Evolutionary conservation across 2,888 invertebrate genomes (phyloP), one percentile per base, ranked within the genome.

Genomic region (Branchellion lobata): DNA sequence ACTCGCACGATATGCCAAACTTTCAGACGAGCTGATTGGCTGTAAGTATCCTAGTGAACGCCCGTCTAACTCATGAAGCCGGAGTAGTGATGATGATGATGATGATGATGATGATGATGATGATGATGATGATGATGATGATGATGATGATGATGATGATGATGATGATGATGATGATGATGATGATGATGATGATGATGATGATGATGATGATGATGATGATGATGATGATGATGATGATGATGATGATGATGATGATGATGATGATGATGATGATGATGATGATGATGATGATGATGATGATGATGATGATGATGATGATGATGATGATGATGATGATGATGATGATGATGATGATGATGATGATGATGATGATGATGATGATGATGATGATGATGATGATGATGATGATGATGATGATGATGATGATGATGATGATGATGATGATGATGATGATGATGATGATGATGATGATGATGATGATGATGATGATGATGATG

Each of bases 51-150:
- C 14, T 5, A 40, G 14, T 8, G 40, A 40, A 40, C 40, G 40
- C 40, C 40, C 40, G 40, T 40, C 14, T 40, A n/a, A n/a, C n/a
- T 57, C 24, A 11, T 57, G 61, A 57, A 31, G 31, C 27, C 24
- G 1, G n/a, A n/a, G n/a, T n/a, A n/a, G 33, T 73, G 40, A 40
- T 36, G n/a, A 36, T 36, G 34, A 36, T 78, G 78, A 78, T 78
- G 65, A 68, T 68, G 78, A 68, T 68, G 61, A 78, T 68, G 68
- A 68, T 78, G 68, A 78, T 78, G 68, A 78, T 77, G 36, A 68
- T 68, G 27, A 33, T 36, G 34, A 68, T 21, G 47, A 61, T 61
- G 34, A 77, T 47, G 74, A 51, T n/a, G 51, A 3, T 47, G 47
- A 27, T 40, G 27, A 24, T n/a, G 74, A 51, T 47, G 74, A 27